Conservation (phyloP, 2,888 invertebrate species). For the Seira sanloemensis region DNA sequence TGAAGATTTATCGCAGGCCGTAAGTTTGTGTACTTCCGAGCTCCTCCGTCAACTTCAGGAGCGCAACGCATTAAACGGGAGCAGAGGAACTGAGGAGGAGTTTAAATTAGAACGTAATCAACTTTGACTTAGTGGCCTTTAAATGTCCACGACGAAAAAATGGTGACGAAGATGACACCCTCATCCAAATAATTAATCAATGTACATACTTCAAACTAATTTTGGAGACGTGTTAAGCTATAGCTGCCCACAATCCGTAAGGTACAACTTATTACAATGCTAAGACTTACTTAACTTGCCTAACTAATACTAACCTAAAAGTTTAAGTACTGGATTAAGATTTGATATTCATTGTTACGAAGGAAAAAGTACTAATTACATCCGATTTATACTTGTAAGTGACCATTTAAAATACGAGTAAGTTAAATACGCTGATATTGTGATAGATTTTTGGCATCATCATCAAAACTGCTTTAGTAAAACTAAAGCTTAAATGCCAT, state of each 20-base stretch:
- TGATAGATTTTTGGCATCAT: conserved; percentile 44
- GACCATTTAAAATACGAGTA: neutral
- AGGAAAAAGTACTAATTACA: conserved; percentile 26
- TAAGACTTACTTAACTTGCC: conserved; percentile 65
- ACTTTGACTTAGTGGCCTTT: conserved; percentile 58
- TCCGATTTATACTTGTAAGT: neutral
- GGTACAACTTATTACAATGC: conserved; percentile 62
- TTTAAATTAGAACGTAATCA: conserved; percentile 50
- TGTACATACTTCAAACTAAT: conserved; percentile 1
- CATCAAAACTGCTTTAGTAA: conserved; percentile 12
- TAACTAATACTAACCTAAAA: conserved; percentile 43
- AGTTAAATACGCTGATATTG: conserved; percentile 36
- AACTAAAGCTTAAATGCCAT: neutral
- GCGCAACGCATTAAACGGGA: conserved; percentile 55
- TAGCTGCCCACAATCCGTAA: conserved; percentile 61
- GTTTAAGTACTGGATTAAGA: conserved; percentile 45
- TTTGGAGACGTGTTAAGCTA: neutral
- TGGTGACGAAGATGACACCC: neutral
- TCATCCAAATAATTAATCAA: neutral
- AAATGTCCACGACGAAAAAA: neutral
- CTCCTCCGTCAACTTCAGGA: conserved; percentile 73
- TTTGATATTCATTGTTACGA: conserved; percentile 45
- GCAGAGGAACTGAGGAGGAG: conserved; percentile 26
- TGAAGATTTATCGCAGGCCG: conserved; percentile 73
- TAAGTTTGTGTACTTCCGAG: conserved; percentile 71